Base-by-base conservation (phyloP, 2,888 invertebrate genomes). In the Rhyacophila evoluta region DNA sequence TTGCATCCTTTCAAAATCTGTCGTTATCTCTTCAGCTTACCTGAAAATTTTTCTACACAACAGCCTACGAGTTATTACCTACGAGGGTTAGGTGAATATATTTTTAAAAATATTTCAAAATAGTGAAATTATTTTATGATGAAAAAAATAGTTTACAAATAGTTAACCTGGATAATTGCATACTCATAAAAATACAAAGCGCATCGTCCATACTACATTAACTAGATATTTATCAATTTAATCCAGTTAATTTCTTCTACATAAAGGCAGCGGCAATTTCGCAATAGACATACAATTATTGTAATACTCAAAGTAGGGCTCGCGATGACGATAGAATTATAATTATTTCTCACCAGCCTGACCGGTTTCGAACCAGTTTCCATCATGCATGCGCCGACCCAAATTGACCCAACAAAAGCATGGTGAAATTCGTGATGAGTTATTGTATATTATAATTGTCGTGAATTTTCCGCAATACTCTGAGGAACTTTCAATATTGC, bases 361-460 rank as follows among this genome's bases (percentile, higher is more conserved):
- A 55, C 55, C 55, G 55, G 55, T 55, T 55, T 19, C 19, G 55
- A 55, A 55, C 55, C 55, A 55, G 55, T 55, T 55, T 55, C 25
- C 19, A 55, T 55, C 55, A 55, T 55, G 25, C 25, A 6, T 11
- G 11, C 55, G 19, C 2, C 55, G 55, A 55, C 19, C 55, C 10
- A 55, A 33, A 19, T 19, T 55, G 55, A 55, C 55, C 55, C 55
- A 25, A 55, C 55, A 55, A 55, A 55, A 25, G 25, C 29, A 55
- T 55, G 55, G 55, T 55, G 55, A 55, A 55, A 55, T 55, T 55
- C 10, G 55, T 19, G 55, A 55, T 8, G 55, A 55, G 19, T n/a
- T n/a, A n/a, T n/a, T n/a, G n/a, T n/a, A n/a, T n/a, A n/a, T 55
- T 39, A 25, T 55, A 19, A 19, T 55, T 25, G 1, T 5, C 10